Evolutionary conservation across 1,140 invertebrate species (phyloP), one percentile per base, ranked within the genome.

Genomic region (Lamellibrachia luymesi): DNA sequence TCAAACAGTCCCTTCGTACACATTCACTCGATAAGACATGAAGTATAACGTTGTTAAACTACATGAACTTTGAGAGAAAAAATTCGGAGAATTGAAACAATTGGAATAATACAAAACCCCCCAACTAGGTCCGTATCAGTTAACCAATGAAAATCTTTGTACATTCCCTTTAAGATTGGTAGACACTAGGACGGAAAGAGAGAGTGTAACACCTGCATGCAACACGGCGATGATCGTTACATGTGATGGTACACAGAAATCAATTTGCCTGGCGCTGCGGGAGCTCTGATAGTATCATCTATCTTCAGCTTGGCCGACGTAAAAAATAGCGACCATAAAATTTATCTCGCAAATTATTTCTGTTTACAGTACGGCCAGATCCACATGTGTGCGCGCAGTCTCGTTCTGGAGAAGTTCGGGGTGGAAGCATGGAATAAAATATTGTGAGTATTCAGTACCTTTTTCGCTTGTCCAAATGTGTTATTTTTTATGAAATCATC

Each of bases 331-430:
- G 13, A 80, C 64, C 64, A 80, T 80, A 80, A 80, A 80, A 80
- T 80, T 80, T 2, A 80, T 56, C 0, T 56, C 17, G 52, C 52
- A 56, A 6, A 56, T 80, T 80, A 80, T 92, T 93, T 50, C 93
- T 93, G 49, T 93, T 93, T 94, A 38, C 93, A 94, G 94, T 94
- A 94, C 89, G 94, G 94, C 8, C 94, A 94, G 89, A 94, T 94
- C 89, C 94, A 94, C 90, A 90, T 90, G 27, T 94, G 94, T 91
- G 92, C 94, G 17, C 56, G 92, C 25, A 49, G 80, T 17, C 92
- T 94, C 90, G 92, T 94, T 2, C 51, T 94, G 92, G 93, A 94
- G 50, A 94, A 94, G 64, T 94, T 94, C 89, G 94, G 94, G 49
- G 92, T 92, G 52, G 94, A 94, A 91, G 92, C 94, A n/a, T 94